Base-by-base conservation (phyloP, 2,113 vertebrate species). In the Callipepla californica region DNA sequence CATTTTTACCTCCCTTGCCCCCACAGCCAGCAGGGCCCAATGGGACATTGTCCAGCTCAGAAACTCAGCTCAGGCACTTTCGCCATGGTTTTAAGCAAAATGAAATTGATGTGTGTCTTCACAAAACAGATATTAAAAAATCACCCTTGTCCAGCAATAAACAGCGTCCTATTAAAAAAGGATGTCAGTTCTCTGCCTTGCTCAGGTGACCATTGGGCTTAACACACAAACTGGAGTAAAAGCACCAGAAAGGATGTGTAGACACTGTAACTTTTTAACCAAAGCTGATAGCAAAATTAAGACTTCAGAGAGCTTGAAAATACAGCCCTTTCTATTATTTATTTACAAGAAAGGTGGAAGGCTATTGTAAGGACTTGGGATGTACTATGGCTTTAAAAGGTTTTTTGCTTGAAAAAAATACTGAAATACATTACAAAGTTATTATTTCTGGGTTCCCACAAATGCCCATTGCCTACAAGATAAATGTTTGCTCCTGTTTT, bases 221-320 rank as follows among this genome's bases (percentile, higher is more conserved):
- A 45, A 63, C 7, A 18, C 36, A 80, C 45, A 76, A 36, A 51
- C 14, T 44, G 34, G 59, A 68, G 40, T 51, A 47, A 61, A 38
- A 86, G 44, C 40, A 16, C 20, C 55, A 69, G 45, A 10, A 82
- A 48, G 76, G 28, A 69, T 36, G 25, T 57, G 25, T 0, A 0
- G 1, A n/a, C 25, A 17, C 40, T 13, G 19, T 30, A 85, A 80
- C 48, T 55, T 85, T 58, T 80, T 6, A 67, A 70, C 50, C 30
- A 34, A 91, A 85, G 4, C 76, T 70, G 50, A 6, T 34, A 73
- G 45, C 45, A 77, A 77, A 30, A 73, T 16, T 36, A 66, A 66
- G 62, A 40, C 47, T 87, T 73, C 63, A 13, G 80, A 80, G 47
- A 77, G 38, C 61, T 88, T 80, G 76, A 30, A 47, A 79, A 75